Evolutionary conservation across 2,888 invertebrate species (phyloP), one percentile per base, ranked within the genome.

Genomic region (Megalurothrips usitatus): DNA sequence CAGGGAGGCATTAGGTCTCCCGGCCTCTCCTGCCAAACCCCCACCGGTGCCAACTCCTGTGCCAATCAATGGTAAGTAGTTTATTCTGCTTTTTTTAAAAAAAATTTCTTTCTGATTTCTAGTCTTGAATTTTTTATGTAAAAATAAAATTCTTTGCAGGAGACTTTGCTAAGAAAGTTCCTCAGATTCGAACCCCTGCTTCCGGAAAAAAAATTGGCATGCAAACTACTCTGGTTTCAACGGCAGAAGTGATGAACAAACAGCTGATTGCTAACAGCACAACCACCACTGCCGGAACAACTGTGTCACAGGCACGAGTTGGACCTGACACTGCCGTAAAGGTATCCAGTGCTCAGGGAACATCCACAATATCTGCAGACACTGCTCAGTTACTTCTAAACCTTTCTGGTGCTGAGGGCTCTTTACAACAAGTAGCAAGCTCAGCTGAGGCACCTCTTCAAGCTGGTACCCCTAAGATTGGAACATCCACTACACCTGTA

Each of bases 311-410:
- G 11, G 26, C 23, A 75, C 68, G 68, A 12, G 23, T 75, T 26
- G 68, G 68, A 0, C 26, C 68, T 12, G 26, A 75, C 68, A 23
- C 68, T 26, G 68, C 68, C 26, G 68, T 75, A 23, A 75, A 75
- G 26, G 68, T 26, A 23, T 23, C 68, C 8, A 26, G 23, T 10
- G 68, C 68, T 26, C 68, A 75, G 26, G 68, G 68, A 26, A 12
- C 26, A 11, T 75, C 68, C 10, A 75, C 68, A 8, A 75, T 75
- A 26, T 75, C 68, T 10, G 84, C 85, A 12, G 86, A 86, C 68
- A 84, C 86, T 10, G 86, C 86, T 52, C 85, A 85, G 82, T 85
- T 86, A 48, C 83, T 86, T 80, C 83, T 86, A 26, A 85, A 85
- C 14, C 83, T 86, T 17, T 85, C 86, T 75, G 84, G 85, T 52